Evolutionary conservation across 2,797 vertebrate genomes (phyloP), one percentile per base, ranked within the genome.

Genomic region (Dendrocincla fuliginosa): DNA sequence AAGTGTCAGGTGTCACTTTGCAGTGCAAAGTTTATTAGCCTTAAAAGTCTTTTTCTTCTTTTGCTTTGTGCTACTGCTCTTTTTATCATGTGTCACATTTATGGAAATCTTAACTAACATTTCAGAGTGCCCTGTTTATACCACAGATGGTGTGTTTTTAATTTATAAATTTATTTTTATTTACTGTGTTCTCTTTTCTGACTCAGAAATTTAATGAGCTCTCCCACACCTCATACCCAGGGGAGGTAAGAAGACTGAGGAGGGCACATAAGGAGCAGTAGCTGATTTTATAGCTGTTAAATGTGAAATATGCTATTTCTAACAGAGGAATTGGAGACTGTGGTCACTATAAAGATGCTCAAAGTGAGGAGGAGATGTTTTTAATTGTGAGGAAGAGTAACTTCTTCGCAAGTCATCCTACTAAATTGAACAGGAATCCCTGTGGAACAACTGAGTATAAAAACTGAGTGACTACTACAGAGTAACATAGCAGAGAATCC

Each of bases 71-170:
- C 53, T 84, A 74, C 55, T 88, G 91, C 42, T 87, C 85, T 96
- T 95, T 97, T 96, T 50, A 95, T 92, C 95, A 89, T 90, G 61
- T 91, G 90, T 84, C 93, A 92, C 55, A 57, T 94, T 92, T 90
- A 96, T 56, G 67, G 78, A 78, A 91, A 93, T 89, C 55, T 71
- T 83, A 93, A 49, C 79, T 76, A 96, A 79, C 20, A 59, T 77
- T 81, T 76, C 9, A 14, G 44, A 93, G 60, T 83, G 63, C 28
- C 87, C 77, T 95, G 35, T 55, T 94, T 96, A 89, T 91, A 81
- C 20, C 50, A 78, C 79, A 94, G 91, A 90, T 67, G 75, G 69
- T 71, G 10, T 55, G 27, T 53, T 77, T 89, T 73, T 65, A 74
- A 86, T 88, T 59, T 87, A 64, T 60, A 76, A n/a, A 55, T 87